Conservation (phyloP, 2,888 invertebrate genomes). For the Caenorhabditis virilis region DNA sequence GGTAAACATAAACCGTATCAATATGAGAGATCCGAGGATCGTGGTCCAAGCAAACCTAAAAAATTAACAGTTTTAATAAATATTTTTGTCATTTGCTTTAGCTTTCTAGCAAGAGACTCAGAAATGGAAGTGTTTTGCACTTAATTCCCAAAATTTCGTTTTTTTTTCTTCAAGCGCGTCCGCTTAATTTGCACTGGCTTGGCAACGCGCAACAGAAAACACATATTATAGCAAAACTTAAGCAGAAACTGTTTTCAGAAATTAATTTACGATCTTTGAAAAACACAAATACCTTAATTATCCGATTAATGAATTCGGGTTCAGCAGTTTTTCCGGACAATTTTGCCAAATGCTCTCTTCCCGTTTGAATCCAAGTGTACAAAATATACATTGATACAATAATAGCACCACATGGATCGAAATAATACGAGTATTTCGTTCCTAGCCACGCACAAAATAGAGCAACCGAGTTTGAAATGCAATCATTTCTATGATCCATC, state of each 20-base stretch:
- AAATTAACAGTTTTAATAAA: background rate
- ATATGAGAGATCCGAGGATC: slow-evolving; percentile 63
- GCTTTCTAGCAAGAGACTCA: no score
- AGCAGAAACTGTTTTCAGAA: no score
- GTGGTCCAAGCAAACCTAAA: slow-evolving; percentile 57
- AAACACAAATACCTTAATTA: slow-evolving; percentile 53
- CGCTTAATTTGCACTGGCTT: no score
- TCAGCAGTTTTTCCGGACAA: slow-evolving; percentile 26
- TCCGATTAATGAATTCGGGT: slow-evolving; percentile 52
- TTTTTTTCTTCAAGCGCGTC: no score
- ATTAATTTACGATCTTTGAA: background rate
- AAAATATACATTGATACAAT: slow-evolving; percentile 71
- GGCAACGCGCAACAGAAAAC: no score
- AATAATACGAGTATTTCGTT: slow-evolving; percentile 64
- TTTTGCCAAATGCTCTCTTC: slow-evolving; percentile 67
- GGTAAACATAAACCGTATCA: slow-evolving; percentile 72
- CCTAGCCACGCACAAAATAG: slow-evolving; percentile 69
- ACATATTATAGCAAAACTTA: no score
- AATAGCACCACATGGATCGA: slow-evolving; percentile 72
- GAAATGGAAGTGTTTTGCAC: no score
- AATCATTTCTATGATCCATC: slow-evolving; percentile 72
- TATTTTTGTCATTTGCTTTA: no score
- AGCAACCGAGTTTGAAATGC: slow-evolving; percentile 70
- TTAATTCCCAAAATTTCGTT: no score
- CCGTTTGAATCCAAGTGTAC: slow-evolving; percentile 69